Conservation (phyloP, 2,113 vertebrate genomes). For the Sturnus vulgaris region DNA sequence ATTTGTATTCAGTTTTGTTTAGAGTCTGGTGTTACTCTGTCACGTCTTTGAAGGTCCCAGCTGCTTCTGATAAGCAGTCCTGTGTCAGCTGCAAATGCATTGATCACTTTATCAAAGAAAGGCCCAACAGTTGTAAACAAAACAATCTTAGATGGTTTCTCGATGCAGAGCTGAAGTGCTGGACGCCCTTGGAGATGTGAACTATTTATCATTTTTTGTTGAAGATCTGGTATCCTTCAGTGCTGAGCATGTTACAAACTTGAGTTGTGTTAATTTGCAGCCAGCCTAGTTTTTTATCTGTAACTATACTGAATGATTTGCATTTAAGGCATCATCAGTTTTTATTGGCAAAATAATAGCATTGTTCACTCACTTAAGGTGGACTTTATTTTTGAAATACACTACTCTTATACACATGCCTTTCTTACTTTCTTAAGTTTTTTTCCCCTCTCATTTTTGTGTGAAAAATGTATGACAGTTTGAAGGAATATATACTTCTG, state of each 20-base stretch:
- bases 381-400: neutral
- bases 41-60: neutral
- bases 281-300: neutral
- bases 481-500: neutral
- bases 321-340: neutral
- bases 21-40: neutral
- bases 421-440: neutral
- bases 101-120: slow-evolving; percentile 3
- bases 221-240: neutral
- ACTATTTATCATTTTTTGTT: neutral
- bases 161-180: neutral
- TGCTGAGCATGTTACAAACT: neutral
- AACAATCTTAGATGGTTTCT: neutral
- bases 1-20: neutral
- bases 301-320: neutral
- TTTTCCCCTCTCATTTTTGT: neutral
- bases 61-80: neutral
- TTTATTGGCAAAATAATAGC: neutral
- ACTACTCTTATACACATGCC: neutral
- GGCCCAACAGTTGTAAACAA: neutral
- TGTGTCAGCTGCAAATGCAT: neutral
- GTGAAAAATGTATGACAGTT: neutral
- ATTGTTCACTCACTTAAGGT: neutral
- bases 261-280: neutral
- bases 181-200: neutral